phyloP scores from a whole-genome alignment of 2,888 invertebrate species.

The Apeira syringaria region DNA sequence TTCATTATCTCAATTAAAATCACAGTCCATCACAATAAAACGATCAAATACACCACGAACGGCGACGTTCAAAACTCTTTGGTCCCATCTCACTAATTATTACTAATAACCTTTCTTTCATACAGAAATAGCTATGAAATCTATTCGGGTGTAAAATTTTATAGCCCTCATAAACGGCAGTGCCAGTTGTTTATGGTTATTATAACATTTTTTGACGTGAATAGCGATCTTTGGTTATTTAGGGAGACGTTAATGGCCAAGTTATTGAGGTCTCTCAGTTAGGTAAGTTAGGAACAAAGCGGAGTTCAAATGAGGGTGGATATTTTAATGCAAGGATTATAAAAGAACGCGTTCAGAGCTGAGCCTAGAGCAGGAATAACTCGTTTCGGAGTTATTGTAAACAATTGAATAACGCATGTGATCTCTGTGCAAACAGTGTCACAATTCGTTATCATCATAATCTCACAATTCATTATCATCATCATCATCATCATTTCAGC shows the following conservation, averaged over 20 bases:
- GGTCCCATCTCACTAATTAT: slow-evolving; percentile 58
- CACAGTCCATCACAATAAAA: slow-evolving; percentile 42
- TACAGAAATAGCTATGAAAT: slow-evolving; percentile 44
- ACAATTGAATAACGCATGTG: no score
- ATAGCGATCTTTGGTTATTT: slow-evolving; percentile 53
- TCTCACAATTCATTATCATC: slow-evolving; percentile 1
- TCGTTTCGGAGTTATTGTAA: no score
- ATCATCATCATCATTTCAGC: no score
- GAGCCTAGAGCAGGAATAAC: no score
- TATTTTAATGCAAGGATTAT: slow-evolving; percentile 16
- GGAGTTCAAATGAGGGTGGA: slow-evolving; percentile 35
- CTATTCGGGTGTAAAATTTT: slow-evolving; percentile 60
- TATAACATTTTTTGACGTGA: slow-evolving; percentile 67
- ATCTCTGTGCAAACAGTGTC: no score
- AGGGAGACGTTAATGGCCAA: slow-evolving; percentile 42
- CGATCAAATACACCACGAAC: slow-evolving; percentile 43
- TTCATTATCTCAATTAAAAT: slow-evolving; percentile 34
- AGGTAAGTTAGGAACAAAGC: neutral
- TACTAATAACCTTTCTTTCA: slow-evolving; percentile 57
- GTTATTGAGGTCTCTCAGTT: slow-evolving; percentile 26
- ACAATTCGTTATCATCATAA: no score
- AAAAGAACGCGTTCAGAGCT: no score
- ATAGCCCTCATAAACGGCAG: slow-evolving; percentile 61
- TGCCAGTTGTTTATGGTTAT: slow-evolving; percentile 67
- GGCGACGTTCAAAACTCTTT: slow-evolving; percentile 58